phyloP scores from a whole-genome alignment of 2,888 invertebrate genomes.

The Agrotis clavis region DNA sequence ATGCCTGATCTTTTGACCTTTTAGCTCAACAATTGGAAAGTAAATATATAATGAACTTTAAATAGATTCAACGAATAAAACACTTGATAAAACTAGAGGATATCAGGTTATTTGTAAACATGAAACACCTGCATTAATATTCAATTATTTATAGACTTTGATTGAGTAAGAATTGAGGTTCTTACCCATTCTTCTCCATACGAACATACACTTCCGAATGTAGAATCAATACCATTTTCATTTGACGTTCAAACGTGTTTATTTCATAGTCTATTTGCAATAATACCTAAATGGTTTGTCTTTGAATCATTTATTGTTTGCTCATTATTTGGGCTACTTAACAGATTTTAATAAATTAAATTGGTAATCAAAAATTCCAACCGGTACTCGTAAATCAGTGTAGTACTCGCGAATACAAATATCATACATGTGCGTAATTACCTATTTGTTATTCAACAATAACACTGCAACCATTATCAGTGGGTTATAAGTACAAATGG shows the following conservation, averaged over 20 bases:
- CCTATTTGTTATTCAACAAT: constrained; percentile 68
- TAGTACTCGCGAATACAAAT: constrained; percentile 42
- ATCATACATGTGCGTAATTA: constrained; percentile 55
- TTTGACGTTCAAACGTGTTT: too few species aligned
- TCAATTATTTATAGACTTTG: not conserved
- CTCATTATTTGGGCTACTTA: not conserved
- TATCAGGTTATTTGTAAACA: constrained; percentile 4
- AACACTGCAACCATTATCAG: constrained; percentile 72
- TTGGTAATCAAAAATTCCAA: constrained; percentile 20
- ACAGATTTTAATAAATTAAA: not conserved
- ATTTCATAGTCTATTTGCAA: too few species aligned
- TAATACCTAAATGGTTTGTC: too few species aligned
- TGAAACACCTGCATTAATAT: not conserved
- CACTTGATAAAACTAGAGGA: constrained; percentile 10
- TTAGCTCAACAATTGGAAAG: constrained; percentile 59
- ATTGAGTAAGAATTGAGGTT: too few species aligned
- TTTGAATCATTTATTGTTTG: not conserved
- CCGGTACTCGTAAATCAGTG: constrained; percentile 28
- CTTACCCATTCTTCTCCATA: too few species aligned
- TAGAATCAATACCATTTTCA: too few species aligned
- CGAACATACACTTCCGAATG: too few species aligned
- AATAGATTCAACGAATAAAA: constrained; percentile 37
- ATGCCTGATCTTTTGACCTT: constrained; percentile 70
- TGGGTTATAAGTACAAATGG: constrained; percentile 71
- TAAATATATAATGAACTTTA: constrained; percentile 53